Conservation (phyloP, 2,797 vertebrate species). For the Sciaenops ocellatus region DNA sequence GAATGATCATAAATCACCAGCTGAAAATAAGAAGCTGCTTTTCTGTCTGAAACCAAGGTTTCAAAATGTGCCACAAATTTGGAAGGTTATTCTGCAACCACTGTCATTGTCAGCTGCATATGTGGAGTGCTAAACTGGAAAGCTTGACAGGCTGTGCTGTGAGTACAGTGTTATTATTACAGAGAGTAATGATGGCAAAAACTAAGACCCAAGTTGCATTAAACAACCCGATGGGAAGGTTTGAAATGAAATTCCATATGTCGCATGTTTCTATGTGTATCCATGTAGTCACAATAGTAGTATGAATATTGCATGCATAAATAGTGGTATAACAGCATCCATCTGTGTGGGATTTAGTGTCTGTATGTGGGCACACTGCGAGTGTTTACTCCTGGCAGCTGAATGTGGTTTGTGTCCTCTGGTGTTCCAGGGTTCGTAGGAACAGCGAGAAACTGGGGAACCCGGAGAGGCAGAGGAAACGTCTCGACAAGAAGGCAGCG, state of each 20-base stretch:
- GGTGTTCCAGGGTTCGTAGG: constrained; percentile 84
- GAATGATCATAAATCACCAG: neutral
- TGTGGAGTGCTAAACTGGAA: neutral
- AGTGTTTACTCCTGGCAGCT: neutral
- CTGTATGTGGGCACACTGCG: neutral
- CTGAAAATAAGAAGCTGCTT: neutral
- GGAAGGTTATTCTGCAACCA: neutral
- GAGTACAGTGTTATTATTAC: neutral
- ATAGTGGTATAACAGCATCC: neutral
- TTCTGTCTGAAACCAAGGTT: neutral
- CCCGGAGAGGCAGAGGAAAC: constrained; percentile 85
- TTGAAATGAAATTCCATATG: neutral
- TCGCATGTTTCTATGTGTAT: neutral
- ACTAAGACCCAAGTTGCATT: neutral
- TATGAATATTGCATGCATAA: neutral
- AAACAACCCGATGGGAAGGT: neutral
- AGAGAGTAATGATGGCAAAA: neutral
- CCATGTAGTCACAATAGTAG: neutral
- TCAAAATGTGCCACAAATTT: neutral
- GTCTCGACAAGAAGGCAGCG: constrained; percentile 89
- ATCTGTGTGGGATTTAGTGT: neutral
- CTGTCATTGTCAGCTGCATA: neutral
- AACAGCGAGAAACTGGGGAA: constrained; percentile 89
- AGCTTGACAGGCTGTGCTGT: neutral
- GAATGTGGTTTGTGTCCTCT: constrained; percentile 14